A percentile compares a stretch with the other conserved stretches of the same genome.
Conservation (phyloP, 2,113 vertebrate species). For the Xiphorhynchus elegans region DNA sequence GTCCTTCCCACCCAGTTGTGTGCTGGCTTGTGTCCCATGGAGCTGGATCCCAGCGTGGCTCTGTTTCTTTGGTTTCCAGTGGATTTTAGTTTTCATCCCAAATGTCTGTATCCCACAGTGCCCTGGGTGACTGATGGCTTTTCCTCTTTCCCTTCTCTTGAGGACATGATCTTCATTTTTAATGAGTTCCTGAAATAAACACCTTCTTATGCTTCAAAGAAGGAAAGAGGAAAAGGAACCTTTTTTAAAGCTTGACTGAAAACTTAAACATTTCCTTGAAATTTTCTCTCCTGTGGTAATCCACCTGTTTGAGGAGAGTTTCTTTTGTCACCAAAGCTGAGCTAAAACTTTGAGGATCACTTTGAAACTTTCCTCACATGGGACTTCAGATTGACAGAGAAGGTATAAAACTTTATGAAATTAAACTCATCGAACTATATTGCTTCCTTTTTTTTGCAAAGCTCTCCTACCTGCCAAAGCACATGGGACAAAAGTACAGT, state of each 20-base stretch:
- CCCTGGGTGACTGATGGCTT: background rate
- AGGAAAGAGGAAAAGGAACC: background rate
- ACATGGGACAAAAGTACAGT: background rate
- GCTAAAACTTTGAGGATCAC: background rate
- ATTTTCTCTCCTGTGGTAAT: background rate
- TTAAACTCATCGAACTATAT: background rate
- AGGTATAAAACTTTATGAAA: background rate
- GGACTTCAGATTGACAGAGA: background rate
- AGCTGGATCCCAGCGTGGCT: background rate
- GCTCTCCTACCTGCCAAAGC: background rate
- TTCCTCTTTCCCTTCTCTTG: background rate
- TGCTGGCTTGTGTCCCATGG: background rate
- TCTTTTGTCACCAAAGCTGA: background rate
- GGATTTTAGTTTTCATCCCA: background rate
- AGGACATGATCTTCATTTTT: background rate
- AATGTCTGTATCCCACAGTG: background rate
- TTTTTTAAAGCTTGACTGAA: background rate
- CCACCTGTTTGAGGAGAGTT: background rate
- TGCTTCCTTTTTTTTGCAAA: background rate
- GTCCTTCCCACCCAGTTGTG: background rate
- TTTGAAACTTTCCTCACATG: background rate
- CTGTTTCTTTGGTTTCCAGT: background rate
- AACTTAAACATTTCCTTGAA: background rate
- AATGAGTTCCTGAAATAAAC: background rate
- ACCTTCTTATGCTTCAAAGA: background rate